Conservation (phyloP, 2,888 invertebrate species). For the Drepana falcataria region DNA sequence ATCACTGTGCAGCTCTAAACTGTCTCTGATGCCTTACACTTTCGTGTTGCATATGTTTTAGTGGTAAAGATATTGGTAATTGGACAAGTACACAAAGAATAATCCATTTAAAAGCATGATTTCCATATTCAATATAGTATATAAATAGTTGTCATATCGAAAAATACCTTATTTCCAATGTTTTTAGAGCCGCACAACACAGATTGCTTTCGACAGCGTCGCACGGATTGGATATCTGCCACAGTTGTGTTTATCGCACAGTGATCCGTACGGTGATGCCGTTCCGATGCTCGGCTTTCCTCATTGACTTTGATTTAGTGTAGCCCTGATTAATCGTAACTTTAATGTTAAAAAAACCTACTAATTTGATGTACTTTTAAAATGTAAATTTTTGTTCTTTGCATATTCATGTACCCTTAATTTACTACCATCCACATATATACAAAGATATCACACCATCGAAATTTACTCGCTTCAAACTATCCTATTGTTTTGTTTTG, state of each 20-base stretch:
- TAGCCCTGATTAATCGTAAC: conserved; percentile 15
- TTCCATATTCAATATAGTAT: too few relatives aligned
- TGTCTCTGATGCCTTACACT: background rate
- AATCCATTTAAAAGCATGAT: too few relatives aligned
- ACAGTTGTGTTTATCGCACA: conserved; percentile 11
- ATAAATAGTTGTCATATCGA: too few relatives aligned
- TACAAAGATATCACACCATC: conserved; percentile 73
- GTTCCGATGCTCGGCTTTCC: conserved; percentile 34
- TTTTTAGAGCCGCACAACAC: conserved; percentile 34
- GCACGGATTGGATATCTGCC: conserved; percentile 23
- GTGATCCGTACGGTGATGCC: conserved; percentile 27
- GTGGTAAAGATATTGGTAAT: too few relatives aligned
- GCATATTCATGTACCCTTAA: conserved; percentile 23
- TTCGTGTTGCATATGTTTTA: background rate
- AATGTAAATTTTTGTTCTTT: conserved; percentile 15
- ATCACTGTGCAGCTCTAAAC: conserved; percentile 3
- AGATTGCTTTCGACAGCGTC: conserved; percentile 28
- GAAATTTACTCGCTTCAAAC: conserved; percentile 69
- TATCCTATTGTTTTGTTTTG: conserved; percentile 35
- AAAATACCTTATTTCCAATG: conserved; percentile 1
- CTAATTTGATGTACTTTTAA: conserved; percentile 2
- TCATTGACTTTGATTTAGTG: conserved; percentile 21
- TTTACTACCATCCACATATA: conserved; percentile 37
- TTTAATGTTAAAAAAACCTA: conserved; percentile 16
- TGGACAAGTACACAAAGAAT: too few relatives aligned